Conservation (phyloP, 1,140 invertebrate species). For the Episyrphus balteatus region DNA sequence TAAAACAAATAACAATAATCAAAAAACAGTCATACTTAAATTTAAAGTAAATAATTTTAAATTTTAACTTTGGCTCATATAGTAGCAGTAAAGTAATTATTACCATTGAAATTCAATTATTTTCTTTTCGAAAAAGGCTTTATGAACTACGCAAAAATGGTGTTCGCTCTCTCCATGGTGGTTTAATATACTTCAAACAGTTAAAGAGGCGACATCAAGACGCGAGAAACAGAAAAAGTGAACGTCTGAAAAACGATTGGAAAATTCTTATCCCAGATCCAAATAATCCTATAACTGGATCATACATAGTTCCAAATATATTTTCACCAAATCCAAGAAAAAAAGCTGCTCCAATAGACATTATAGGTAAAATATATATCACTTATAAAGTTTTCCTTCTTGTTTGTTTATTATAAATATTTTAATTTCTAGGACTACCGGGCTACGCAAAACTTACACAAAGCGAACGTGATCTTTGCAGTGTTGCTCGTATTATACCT, state of each 20-base stretch:
- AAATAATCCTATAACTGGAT: conserved; percentile 36
- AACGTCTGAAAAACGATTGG: conserved; percentile 39
- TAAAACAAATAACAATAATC: too few relatives aligned
- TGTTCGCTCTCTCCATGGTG: conserved; percentile 53
- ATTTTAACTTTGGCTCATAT: too few relatives aligned
- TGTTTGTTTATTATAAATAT: not conserved
- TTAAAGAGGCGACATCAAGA: conserved; percentile 42
- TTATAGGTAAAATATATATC: conserved; percentile 16
- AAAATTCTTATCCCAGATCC: conserved; percentile 33
- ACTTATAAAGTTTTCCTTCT: not conserved
- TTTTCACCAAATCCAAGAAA: conserved; percentile 20
- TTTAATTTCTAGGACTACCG: conserved; percentile 52
- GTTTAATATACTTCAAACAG: conserved; percentile 53
- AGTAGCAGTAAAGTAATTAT: too few relatives aligned
- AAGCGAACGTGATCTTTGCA: conserved; percentile 66
- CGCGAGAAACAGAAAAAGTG: conserved; percentile 38
- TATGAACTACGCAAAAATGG: conserved; percentile 60
- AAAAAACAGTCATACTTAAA: too few relatives aligned
- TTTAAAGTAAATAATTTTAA: too few relatives aligned
- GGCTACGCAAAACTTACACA: conserved; percentile 63
- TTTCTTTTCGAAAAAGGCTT: conserved; percentile 33
- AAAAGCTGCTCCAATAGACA: conserved; percentile 50
- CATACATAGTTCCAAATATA: conserved; percentile 12
- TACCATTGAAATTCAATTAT: too few relatives aligned
- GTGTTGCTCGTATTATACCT: conserved; percentile 59